Conservation (phyloP, 2,797 vertebrate species). For the Acomys russatus region DNA sequence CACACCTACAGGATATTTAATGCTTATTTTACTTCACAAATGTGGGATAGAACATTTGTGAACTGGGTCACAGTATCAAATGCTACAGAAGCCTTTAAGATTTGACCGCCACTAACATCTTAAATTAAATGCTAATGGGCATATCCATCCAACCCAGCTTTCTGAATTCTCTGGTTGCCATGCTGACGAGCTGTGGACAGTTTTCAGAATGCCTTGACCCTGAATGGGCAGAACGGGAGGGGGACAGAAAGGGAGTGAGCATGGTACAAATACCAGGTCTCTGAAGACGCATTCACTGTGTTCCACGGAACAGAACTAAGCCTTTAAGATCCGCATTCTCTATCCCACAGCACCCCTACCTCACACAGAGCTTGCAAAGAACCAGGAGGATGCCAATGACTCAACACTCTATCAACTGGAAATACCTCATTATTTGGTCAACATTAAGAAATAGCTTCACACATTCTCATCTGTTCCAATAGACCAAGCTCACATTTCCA, state of each 20-base stretch:
- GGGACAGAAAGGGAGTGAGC: background rate
- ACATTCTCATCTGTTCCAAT: conserved; percentile 58
- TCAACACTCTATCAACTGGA: conserved; percentile 56
- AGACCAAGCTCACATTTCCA: conserved; percentile 69
- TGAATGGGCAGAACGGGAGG: background rate
- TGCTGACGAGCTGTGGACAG: conserved; percentile 61
- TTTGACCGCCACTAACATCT: conserved; percentile 80
- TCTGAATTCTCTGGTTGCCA: conserved; percentile 69
- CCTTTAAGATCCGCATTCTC: conserved; percentile 50
- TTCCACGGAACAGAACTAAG: conserved; percentile 67
- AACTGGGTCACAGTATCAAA: conserved; percentile 79
- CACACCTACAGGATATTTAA: conserved; percentile 55
- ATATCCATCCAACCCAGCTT: conserved; percentile 70
- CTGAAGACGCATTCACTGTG: conserved; percentile 58
- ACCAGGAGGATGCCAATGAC: conserved; percentile 56
- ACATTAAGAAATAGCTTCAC: conserved; percentile 55
- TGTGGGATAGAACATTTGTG: conserved; percentile 71
- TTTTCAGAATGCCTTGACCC: conserved; percentile 62
- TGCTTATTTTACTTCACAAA: conserved; percentile 76
- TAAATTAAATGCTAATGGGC: conserved; percentile 76
- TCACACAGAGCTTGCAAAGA: conserved; percentile 62
- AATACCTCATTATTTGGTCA: conserved; percentile 69
- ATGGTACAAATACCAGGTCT: conserved; percentile 3
- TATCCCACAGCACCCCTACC: conserved; percentile 41
- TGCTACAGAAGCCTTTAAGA: conserved; percentile 74